Conservation (phyloP, 92 coral and sea anemone species). For the Metridium senile region DNA sequence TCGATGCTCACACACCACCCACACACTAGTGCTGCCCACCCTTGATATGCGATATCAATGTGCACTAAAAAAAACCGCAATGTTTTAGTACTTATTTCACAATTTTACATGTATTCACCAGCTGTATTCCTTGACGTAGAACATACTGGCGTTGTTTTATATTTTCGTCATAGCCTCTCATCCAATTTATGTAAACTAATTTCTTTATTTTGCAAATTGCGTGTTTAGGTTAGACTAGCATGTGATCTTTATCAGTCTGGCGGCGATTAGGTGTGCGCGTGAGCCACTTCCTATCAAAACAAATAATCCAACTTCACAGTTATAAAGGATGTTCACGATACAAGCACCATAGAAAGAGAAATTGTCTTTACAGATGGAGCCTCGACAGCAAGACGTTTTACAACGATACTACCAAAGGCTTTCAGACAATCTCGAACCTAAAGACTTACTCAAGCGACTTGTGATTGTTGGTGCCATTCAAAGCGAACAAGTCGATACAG, state of each 20-base stretch:
- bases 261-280: not conserved
- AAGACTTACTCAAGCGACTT: conserved; percentile 46
- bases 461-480: conserved; percentile 36
- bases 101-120: too few species aligned
- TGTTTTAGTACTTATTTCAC: too few species aligned
- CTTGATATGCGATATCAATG: too few species aligned
- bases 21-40: too few species aligned
- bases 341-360: not conserved
- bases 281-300: conserved; percentile 3
- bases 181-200: too few species aligned
- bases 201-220: too few species aligned
- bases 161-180: too few species aligned
- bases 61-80: too few species aligned
- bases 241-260: not conserved
- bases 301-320: not conserved
- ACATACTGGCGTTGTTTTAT: too few species aligned
- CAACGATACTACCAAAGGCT: conserved; percentile 51
- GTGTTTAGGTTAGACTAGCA: not conserved
- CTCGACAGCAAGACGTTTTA: conserved; percentile 42
- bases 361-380: conserved; percentile 33
- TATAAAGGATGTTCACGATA: not conserved
- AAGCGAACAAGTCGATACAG: conserved; percentile 43
- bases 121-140: too few species aligned
- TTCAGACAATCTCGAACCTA: conserved; percentile 53
- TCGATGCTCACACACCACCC: too few species aligned